Percentiles rank a stretch among this genome's conserved stretches.
phyloP scores from a whole-genome alignment of 2,888 invertebrate genomes.

The Drosophila pegasa region DNA sequence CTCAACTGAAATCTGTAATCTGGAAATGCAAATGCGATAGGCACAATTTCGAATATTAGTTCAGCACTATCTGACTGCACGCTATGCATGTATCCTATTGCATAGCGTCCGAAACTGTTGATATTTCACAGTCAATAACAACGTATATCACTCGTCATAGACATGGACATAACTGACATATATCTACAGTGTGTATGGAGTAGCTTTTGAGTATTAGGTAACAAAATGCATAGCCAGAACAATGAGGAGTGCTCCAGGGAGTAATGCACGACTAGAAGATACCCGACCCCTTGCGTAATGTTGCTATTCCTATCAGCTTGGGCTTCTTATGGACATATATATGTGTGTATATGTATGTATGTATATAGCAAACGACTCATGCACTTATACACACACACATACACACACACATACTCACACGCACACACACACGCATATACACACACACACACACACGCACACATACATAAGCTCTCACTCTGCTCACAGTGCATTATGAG shows the following conservation, averaged over 20 bases:
- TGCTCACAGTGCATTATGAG: no score
- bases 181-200: not conserved
- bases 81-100: not conserved
- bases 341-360: no score
- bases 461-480: no score
- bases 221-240: not conserved
- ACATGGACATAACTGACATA: not conserved
- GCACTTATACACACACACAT: no score
- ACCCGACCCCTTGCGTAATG: no score
- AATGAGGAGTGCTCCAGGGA: not conserved
- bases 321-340: no score
- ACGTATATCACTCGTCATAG: not conserved
- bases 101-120: not conserved
- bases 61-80: not conserved
- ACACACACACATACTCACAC: no score
- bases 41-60: constrained; percentile 6
- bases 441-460: no score
- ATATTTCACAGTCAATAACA: not conserved
- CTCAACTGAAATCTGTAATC: not conserved
- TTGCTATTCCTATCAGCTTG: no score
- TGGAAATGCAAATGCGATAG: not conserved
- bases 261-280: not conserved
- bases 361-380: no score
- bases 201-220: no score
- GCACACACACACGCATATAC: no score